These are phyloP conservation scores for Agrypnia vestita DNA, from an alignment of 1,140 invertebrate genomes.

Conservation along the genomic window DNA sequence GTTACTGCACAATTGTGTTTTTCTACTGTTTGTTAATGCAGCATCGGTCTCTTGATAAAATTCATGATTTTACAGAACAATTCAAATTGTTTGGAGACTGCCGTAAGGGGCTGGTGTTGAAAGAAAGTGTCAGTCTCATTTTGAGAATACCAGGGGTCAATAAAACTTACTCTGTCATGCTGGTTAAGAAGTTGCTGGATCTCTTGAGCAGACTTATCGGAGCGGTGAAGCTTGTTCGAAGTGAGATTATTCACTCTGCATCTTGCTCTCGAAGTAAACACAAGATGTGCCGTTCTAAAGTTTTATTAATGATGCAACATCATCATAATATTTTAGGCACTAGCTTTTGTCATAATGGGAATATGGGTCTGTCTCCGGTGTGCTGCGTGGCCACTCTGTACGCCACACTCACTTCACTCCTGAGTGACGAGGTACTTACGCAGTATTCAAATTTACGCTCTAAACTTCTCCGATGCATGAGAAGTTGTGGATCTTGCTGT, in stretches of 20 bases:
- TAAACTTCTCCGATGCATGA: conserved; percentile 74
- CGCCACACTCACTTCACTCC: conserved; percentile 72
- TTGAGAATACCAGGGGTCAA: conserved; percentile 71
- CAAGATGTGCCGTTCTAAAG: conserved; percentile 68
- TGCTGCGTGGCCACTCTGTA: conserved; percentile 77
- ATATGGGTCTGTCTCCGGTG: conserved; percentile 60
- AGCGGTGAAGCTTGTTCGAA: conserved; percentile 74
- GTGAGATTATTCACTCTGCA: conserved; percentile 73
- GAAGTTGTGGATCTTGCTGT: conserved; percentile 76
- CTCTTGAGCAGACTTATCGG: conserved; percentile 75
- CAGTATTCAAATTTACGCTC: conserved; percentile 68
- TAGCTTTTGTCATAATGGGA: conserved; percentile 58
- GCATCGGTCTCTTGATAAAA: conserved; percentile 71
- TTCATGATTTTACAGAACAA: conserved; percentile 76
- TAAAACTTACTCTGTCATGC: conserved; percentile 65
- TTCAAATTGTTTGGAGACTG: conserved; percentile 77
- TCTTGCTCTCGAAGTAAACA: conserved; percentile 72
- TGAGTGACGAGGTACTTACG: conserved; percentile 69
- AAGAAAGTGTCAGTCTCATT: conserved; percentile 74
- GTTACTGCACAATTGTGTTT: conserved; percentile 76
- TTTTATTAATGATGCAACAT: conserved; percentile 72
- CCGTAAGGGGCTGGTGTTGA: conserved; percentile 74
- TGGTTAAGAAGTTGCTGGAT: conserved; percentile 75
- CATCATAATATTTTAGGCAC: conserved; percentile 75
- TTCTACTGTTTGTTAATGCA: conserved; percentile 77